A percentile compares a stretch with the other conserved stretches of the same genome.
Evolutionary conservation across 2,113 vertebrate species (phyloP).

Genomic region (Taurulus bubalis): DNA sequence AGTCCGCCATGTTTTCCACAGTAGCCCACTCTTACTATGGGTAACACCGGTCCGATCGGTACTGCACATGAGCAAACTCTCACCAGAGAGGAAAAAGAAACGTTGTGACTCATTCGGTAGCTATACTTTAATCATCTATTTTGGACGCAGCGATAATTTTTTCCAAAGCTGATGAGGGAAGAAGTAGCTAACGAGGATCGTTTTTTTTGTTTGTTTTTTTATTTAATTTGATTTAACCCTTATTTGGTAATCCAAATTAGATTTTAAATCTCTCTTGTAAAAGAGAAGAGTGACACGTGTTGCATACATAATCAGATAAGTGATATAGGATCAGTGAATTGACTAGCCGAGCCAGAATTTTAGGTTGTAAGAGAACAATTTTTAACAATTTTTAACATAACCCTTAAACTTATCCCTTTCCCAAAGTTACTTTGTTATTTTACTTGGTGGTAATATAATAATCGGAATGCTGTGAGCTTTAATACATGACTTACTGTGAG

Average conservation of each 20-base stretch:
- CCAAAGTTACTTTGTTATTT: conserved; percentile 1
- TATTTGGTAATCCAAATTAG: background rate
- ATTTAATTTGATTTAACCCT: background rate
- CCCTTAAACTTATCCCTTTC: background rate
- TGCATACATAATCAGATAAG: background rate
- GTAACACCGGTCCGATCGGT: too few relatives aligned
- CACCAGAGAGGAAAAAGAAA: too few relatives aligned
- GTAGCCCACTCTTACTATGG: too few relatives aligned
- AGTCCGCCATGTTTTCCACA: too few relatives aligned
- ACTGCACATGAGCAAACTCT: too few relatives aligned
- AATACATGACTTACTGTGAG: conserved; percentile 12
- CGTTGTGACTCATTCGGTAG: too few relatives aligned
- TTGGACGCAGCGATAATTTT: too few relatives aligned
- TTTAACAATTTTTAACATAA: background rate
- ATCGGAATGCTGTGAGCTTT: background rate
- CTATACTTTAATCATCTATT: too few relatives aligned
- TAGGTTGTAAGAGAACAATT: too few relatives aligned
- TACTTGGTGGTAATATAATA: background rate
- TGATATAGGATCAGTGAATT: background rate
- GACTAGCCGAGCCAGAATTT: background rate
- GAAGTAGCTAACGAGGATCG: too few relatives aligned
- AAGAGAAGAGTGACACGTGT: background rate
- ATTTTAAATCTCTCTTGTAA: background rate
- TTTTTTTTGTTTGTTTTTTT: too few relatives aligned
- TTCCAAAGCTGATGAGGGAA: too few relatives aligned